Evolutionary conservation across 1,140 invertebrate genomes (phyloP), one percentile per base, ranked within the genome.

Genomic region (Drosophila pandora): DNA sequence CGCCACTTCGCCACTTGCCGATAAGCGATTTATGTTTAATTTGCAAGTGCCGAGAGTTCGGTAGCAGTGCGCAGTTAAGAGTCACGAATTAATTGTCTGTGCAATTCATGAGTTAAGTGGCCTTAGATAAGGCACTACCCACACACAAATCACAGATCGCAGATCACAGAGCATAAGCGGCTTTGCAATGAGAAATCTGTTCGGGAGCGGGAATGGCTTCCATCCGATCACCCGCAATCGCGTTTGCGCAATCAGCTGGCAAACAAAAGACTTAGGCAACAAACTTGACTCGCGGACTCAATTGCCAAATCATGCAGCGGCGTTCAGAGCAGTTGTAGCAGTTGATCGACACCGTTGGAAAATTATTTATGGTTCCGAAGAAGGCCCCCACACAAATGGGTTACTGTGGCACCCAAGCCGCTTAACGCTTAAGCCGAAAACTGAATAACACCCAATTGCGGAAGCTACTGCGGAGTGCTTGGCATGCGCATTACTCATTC

Each of bases 191-290:
- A 17, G 17, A 17, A 17, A 17, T 17, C 17, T 17, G 0, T 1
- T 17, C 17, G 17, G 17, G 17, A 17, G 25, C 25, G 25, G 50
- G 52, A 59, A 60, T 39, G 43, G 43, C 55, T 72, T 47, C 57
- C 41, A 17, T 41, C 37, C 23, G 32, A 41, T 39, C 41, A 55
- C 63, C 49, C 65, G 41, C 52, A 69, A 69, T 70, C 52, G 58
- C 37, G 57, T 85, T 87, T 85, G 78, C 81, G 74, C 81, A 81
- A 75, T 70, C 67, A 32, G 63, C 64, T 34, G 43, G 25, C 50
- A 87, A 67, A 85, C 78, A 88, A 88, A 87, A 87, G 82, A 87
- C 82, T 87, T 87, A 65, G 75, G 82, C 83, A 87, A 87, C 82
- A 78, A 87, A 79, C 82, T 82, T 75, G 82, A 79, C 74, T 79